Evolutionary conservation across 2,888 invertebrate genomes (phyloP), one percentile per base, ranked within the genome.

Genomic region (Zaprionus obscuricornis): DNA sequence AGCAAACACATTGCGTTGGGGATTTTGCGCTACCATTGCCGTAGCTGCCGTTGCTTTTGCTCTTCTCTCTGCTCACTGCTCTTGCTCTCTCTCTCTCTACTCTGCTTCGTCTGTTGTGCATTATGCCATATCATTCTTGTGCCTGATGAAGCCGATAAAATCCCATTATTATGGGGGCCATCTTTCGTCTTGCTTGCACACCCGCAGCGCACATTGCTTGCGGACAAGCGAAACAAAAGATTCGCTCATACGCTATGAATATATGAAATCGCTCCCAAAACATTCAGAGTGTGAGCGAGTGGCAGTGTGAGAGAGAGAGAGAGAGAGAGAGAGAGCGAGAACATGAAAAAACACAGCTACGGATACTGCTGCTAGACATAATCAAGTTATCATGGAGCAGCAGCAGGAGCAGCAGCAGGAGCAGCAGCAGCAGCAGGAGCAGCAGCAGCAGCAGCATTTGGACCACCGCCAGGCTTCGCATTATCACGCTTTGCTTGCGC

Each of bases 191-290:
- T 84, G 70, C 64, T 89, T 82, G 71, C 87, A n/a, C n/a, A 70
- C 89, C 60, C 52, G 51, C 47, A 54, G 52, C 46, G 37, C 37
- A 24, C n/a, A 10, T 52, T 74, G 63, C 74, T 83, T 88, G 86
- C 68, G 85, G 78, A 67, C 79, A 85, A 88, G 66, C 74, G 89
- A 89, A 87, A 87, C 85, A 82, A 86, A 79, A 84, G 76, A 89
- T 86, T 87, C 89, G 88, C 87, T 89, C 89, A 89, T 89, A 39
- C 87, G 89, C 89, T 89, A 89, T 89, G 89, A 89, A 89, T 89
- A 89, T 72, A 69, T 72, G 68, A 68, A 68, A 68, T 54, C 49
- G 43, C 56, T n/a, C n/a, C 83, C 68, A 86, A 88, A 87, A n/a
- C 20, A 39, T 22, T 39, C 51, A 36, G 36, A 36, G 16, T 16